Conservation (phyloP, 2,113 vertebrate genomes). For the Fulica atra region DNA sequence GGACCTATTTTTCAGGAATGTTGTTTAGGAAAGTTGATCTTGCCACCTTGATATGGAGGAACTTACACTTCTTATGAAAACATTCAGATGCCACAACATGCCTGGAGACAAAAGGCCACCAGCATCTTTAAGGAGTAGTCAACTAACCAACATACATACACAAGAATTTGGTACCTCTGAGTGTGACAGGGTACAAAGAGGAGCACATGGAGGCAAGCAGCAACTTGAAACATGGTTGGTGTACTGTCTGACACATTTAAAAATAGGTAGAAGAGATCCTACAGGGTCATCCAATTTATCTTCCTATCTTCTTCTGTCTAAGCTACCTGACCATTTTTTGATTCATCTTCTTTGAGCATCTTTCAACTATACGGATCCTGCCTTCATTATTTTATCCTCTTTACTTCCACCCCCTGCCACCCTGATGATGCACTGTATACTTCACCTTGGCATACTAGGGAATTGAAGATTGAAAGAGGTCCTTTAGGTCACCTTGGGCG, state of each 20-base stretch:
- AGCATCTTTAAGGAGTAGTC: background rate
- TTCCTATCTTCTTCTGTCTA: background rate
- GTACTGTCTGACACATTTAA: background rate
- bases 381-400: background rate
- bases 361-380: background rate
- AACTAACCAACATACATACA: background rate
- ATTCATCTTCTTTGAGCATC: background rate
- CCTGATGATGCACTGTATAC: fast-evolving
- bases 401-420: background rate
- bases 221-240: background rate
- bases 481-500: fast-evolving
- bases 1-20: background rate
- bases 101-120: background rate
- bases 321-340: background rate
- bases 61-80: background rate
- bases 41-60: background rate
- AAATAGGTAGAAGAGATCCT: background rate
- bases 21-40: background rate
- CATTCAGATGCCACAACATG: fast-evolving
- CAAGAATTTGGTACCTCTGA: background rate
- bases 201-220: background rate
- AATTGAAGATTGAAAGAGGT: background rate
- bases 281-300: background rate
- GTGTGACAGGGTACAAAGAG: background rate
- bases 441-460: background rate